Evolutionary conservation across 2,113 vertebrate genomes (phyloP).

Genomic region (Vanacampus margaritifer): DNA sequence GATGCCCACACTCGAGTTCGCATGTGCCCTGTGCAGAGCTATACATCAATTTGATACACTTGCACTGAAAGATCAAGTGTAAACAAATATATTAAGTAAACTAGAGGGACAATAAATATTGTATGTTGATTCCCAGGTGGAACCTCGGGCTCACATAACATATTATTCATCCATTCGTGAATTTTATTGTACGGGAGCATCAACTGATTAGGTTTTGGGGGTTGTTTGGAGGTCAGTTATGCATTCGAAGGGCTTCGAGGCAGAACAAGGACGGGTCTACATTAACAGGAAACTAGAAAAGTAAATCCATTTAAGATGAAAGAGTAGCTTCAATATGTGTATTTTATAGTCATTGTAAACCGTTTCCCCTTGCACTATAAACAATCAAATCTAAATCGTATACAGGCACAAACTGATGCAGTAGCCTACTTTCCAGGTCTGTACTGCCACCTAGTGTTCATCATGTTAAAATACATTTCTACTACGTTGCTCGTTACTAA

Average conservation of each 20-base stretch:
- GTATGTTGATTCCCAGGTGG: neutral
- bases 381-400: neutral
- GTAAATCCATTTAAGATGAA: neutral
- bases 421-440: constrained; percentile 6
- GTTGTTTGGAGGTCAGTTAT: neutral
- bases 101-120: neutral
- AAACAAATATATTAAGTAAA: neutral
- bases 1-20: constrained; percentile 11
- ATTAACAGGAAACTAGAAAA: neutral
- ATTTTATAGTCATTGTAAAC: neutral
- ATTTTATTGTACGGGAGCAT: neutral
- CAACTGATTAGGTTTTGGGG: constrained; percentile 1
- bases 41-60: constrained; percentile 14
- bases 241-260: constrained; percentile 10
- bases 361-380: neutral
- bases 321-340: neutral
- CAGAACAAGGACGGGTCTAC: neutral
- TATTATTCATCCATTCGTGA: neutral
- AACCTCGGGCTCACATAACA: neutral
- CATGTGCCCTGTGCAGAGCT: constrained; percentile 3
- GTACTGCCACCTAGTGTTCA: constrained; percentile 41
- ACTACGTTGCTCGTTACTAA: neutral
- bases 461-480: neutral
- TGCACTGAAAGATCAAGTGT: neutral
- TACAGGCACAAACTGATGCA: neutral